Conservation (phyloP, 2,888 invertebrate genomes). For the Rhodophaea formosa region DNA sequence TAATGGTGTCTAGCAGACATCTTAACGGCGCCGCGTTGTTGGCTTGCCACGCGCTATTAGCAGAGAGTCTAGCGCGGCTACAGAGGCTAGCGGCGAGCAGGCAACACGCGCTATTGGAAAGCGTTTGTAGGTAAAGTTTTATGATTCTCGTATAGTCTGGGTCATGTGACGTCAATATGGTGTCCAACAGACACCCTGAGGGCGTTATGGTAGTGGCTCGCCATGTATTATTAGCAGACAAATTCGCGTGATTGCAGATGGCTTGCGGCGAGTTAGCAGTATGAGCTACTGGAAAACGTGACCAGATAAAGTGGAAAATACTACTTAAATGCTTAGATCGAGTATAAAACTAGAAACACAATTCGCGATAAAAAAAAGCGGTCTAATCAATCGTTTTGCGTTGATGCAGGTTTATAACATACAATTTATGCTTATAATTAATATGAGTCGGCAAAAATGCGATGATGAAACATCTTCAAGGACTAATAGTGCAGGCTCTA, state of each 20-base stretch:
- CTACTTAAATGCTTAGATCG: too few relatives aligned
- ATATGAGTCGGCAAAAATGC: too few relatives aligned
- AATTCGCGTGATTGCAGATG: constrained; percentile 90
- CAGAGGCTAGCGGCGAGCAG: constrained; percentile 90
- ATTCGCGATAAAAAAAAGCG: too few relatives aligned
- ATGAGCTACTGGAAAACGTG: constrained; percentile 94
- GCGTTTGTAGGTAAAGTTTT: constrained; percentile 88
- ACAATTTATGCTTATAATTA: too few relatives aligned
- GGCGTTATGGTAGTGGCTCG: constrained; percentile 89
- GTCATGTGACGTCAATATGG: too few relatives aligned
- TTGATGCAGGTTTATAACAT: too few relatives aligned
- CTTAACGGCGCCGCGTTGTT: constrained; percentile 91
- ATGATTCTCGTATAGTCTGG: too few relatives aligned
- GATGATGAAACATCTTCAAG: too few relatives aligned
- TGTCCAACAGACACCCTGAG: constrained; percentile 90
- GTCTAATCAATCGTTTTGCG: too few relatives aligned
- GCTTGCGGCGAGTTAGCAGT: constrained; percentile 88
- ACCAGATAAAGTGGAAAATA: too few relatives aligned
- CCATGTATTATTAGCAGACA: constrained; percentile 88
- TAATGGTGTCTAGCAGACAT: constrained; percentile 91
- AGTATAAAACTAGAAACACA: too few relatives aligned
- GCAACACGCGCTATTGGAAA: constrained; percentile 94
- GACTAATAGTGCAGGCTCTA: too few relatives aligned
- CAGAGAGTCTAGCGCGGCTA: constrained; percentile 89
- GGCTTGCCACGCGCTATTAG: constrained; percentile 87